These are phyloP conservation scores for Amblyjoppa fuscipennis DNA, from an alignment of 2,888 invertebrate genomes.

Conservation along the genomic window DNA sequence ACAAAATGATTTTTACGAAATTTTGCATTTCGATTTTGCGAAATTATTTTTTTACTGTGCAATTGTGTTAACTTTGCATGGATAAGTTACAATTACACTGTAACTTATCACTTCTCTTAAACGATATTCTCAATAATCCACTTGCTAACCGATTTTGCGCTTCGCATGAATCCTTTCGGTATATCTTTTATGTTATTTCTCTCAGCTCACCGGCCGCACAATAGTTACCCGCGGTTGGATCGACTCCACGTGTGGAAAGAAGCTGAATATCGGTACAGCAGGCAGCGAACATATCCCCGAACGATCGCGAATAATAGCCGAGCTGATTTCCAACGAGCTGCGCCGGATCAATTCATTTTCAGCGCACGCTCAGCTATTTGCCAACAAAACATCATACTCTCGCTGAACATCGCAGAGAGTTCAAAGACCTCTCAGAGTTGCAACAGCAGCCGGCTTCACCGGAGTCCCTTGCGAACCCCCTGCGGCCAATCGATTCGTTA, in stretches of 20 bases:
- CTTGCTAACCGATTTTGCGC: neutral
- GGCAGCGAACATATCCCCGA: neutral
- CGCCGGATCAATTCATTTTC: neutral
- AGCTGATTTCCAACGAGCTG: neutral
- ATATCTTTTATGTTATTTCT: neutral
- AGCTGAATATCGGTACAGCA: neutral
- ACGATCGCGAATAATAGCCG: neutral
- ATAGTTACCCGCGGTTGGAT: slow-evolving; percentile 4
- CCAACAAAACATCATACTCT: neutral
- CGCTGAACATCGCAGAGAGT: neutral
- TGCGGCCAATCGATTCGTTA: slow-evolving; percentile 6
- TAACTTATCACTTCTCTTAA: too few species aligned
- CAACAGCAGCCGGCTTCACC: neutral
- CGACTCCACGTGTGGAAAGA: neutral
- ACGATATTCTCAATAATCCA: neutral
- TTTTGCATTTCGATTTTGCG: too few species aligned
- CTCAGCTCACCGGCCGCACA: neutral
- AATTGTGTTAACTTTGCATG: too few species aligned
- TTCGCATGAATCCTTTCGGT: neutral
- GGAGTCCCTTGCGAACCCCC: neutral
- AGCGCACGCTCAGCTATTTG: slow-evolving; percentile 4
- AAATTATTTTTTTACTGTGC: too few species aligned
- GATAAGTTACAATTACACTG: too few species aligned
- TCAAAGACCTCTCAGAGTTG: slow-evolving; percentile 16
- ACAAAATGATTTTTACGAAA: too few species aligned